Base-by-base conservation (phyloP, 1,140 invertebrate species). In the Anastrepha obliqua region DNA sequence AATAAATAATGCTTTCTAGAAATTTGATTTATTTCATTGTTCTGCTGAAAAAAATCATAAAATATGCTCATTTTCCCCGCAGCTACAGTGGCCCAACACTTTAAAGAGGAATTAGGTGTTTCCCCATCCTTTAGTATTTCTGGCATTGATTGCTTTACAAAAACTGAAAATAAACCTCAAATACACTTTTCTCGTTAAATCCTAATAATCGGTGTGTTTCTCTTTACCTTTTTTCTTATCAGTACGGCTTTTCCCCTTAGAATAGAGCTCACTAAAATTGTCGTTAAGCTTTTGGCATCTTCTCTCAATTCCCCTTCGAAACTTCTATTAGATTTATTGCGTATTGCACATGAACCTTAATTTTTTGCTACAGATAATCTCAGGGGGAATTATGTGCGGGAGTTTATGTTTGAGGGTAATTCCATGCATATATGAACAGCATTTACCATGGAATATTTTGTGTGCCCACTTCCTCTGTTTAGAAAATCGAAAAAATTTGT, bases 301-400 rank as follows among this genome's bases (percentile, higher is more conserved):
- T 62, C 3, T 62, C 15, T 0, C 17, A 17, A 4, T 4, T n/a
- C 74, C 55, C 17, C 17, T 55, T 51, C 74, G n/a, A 81, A 55
- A 20, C 47, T 47, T 20, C 39, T 74, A 11, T 74, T 74, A 81
- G 51, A 81, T 81, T 81, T 81, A 81, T 55, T 81, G 47, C 47
- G 17, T 29, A 8, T 81, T 81, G 47, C 74, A 9, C 47, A 6
- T 8, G 29, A 9, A 42, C 15, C 51, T 7, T 81, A 55, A 81
- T 39, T 74, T 74, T 74, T 74, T 47, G 42, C 67, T 39, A 81
- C 9, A 55, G 42, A 55, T 20, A 51, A 55, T 20, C 9, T n/a
- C 42, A 47, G n/a, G 5, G 17, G 39, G 74, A 8, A 44, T 78
- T 78, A 78, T 17, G 39, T 39, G 39, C 15, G 13, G 13, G 29